phyloP scores from a whole-genome alignment of 2,888 invertebrate species.

The Cremastinae sp. region DNA sequence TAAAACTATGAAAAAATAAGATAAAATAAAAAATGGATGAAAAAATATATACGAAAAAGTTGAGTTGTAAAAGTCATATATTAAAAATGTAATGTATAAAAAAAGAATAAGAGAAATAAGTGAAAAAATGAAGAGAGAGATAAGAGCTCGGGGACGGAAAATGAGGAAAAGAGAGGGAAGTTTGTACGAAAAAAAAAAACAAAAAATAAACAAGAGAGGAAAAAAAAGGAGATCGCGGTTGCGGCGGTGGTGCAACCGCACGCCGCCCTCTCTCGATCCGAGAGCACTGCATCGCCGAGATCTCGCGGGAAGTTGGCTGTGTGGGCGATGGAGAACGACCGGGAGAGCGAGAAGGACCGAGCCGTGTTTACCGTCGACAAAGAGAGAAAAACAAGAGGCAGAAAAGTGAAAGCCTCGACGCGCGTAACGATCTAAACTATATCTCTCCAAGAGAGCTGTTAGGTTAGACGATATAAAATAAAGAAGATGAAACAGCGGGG shows the following conservation, averaged over 20 bases:
- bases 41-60: too few relatives aligned
- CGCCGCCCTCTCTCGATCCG: conserved; percentile 46
- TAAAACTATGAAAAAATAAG: too few relatives aligned
- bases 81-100: neutral
- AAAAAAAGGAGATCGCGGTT: conserved; percentile 18
- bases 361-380: conserved; percentile 3
- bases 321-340: conserved; percentile 46
- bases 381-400: conserved; percentile 58
- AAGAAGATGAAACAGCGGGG: conserved; percentile 43
- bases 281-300: conserved; percentile 30
- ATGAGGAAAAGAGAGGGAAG: conserved; percentile 15
- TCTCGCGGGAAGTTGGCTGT: conserved; percentile 39
- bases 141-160: too few relatives aligned
- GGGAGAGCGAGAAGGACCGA: conserved; percentile 51
- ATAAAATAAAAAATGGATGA: too few relatives aligned
- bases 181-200: conserved; percentile 19
- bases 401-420: conserved; percentile 76
- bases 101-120: conserved; percentile 1
- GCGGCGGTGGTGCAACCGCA: conserved; percentile 45
- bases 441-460: conserved; percentile 68
- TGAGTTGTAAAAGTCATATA: too few relatives aligned
- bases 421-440: conserved; percentile 74
- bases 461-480: conserved; percentile 49
- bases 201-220: too few relatives aligned
- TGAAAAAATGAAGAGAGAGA: neutral